Evolutionary conservation across 2,113 vertebrate species (phyloP).

Genomic region (Nicator chloris): DNA sequence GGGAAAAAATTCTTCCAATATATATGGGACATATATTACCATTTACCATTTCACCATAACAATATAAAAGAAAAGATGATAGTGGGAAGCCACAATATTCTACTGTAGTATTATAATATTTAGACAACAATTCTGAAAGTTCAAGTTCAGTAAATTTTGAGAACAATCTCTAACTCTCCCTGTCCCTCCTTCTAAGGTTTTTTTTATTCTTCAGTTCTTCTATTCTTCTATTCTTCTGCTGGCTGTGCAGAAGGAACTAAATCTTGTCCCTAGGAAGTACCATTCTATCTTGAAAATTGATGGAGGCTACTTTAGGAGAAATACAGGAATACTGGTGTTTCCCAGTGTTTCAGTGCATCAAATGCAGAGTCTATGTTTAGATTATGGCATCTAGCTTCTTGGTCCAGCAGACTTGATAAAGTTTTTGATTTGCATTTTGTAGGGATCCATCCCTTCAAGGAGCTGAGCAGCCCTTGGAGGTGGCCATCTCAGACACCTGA

Average conservation of each 20-base stretch:
- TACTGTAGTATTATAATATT: background rate
- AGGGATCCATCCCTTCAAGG: background rate
- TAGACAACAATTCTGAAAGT: background rate
- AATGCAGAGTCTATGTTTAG: background rate
- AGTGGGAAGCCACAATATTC: background rate
- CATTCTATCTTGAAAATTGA: background rate
- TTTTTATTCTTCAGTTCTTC: background rate
- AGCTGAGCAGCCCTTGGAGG: background rate
- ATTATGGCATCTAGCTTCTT: background rate
- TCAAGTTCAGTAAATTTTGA: background rate
- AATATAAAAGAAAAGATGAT: background rate
- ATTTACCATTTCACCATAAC: background rate
- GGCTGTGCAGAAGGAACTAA: background rate
- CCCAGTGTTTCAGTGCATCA: background rate
- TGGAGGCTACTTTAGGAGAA: background rate
- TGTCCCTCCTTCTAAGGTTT: background rate
- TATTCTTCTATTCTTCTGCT: no score
- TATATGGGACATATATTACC: no score
- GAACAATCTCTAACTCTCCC: fast-evolving
- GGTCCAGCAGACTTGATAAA: background rate
- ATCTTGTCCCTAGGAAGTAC: background rate
- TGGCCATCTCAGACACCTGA: background rate
- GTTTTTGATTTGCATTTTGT: background rate
- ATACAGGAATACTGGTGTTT: background rate
- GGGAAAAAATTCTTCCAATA: background rate